Conservation (phyloP, 1,140 invertebrate species). For the Chironomus tepperi region DNA sequence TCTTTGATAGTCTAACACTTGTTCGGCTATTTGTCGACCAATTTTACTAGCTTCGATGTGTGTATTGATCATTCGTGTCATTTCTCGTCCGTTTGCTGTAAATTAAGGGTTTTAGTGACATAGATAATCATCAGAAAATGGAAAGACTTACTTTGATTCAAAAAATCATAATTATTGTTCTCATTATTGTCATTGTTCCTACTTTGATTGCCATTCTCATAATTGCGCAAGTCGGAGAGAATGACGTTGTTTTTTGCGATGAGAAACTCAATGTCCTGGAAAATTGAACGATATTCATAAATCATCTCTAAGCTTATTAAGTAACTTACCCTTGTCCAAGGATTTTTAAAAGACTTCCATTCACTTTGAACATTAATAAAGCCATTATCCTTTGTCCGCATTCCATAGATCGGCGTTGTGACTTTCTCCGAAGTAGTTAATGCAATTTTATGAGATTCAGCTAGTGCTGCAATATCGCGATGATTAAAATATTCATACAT, state of each 20-base stretch:
- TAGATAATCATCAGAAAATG: not conserved
- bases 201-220: slow-evolving; percentile 30
- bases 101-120: not conserved
- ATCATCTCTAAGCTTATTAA: not conserved
- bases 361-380: slow-evolving; percentile 68
- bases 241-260: slow-evolving; percentile 75
- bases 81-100: slow-evolving; percentile 45
- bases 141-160: slow-evolving; percentile 45
- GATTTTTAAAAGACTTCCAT: slow-evolving; percentile 82
- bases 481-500: slow-evolving; percentile 89
- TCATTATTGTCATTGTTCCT: slow-evolving; percentile 39
- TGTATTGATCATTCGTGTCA: slow-evolving; percentile 59
- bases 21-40: slow-evolving; percentile 65
- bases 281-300: not conserved
- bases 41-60: slow-evolving; percentile 73
- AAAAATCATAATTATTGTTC: slow-evolving; percentile 50
- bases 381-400: slow-evolving; percentile 65
- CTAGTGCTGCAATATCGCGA: slow-evolving; percentile 70
- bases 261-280: slow-evolving; percentile 79
- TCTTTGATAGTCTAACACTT: slow-evolving; percentile 52
- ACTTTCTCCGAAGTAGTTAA: slow-evolving; percentile 56
- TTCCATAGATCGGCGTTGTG: slow-evolving; percentile 65
- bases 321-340: slow-evolving; percentile 62
- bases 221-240: slow-evolving; percentile 32
- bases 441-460: slow-evolving; percentile 75